Evolutionary conservation across 2,888 invertebrate genomes (phyloP), one percentile per base, ranked within the genome.

Genomic region (Helicoverpa assulta): DNA sequence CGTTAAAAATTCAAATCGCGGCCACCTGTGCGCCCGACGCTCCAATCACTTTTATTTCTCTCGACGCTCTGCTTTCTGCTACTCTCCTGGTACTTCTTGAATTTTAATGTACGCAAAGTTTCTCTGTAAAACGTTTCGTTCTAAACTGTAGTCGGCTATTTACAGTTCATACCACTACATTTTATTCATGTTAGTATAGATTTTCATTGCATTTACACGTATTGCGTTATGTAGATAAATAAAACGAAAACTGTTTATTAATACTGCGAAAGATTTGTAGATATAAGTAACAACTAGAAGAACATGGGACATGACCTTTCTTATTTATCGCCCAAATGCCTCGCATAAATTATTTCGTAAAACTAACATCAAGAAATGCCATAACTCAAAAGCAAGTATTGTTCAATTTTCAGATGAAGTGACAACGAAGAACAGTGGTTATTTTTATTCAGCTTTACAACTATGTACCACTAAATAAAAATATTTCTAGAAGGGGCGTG

Each of bases 1-100:
- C 72, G 85, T 85, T 78, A 85, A 86, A 86, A 86, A 87, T 83
- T 81, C 68, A 83, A 83, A 83, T 83, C 72, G 75, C 70, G 74
- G 69, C 64, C 73, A 82, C 82, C 82, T 82, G 82, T 70, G 82
- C 72, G 72, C 63, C 40, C 67, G 50, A 33, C n/a, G 43, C 53
- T 14, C 62, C 26, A 59, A 80, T 76, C 76, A 76, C 64, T 80
- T 82, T 80, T 73, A 80, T 80, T 76, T 72, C 69, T 61, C 58
- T 40, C 73, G 14, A 52, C 57, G 54, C 68, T 68, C 50, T 69
- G 53, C 43, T 59, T 52, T 51, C 47, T 69, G 16, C 61, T 75
- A 55, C 63, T 70, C 64, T 70, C 55, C 70, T 73, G 55, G 61
- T 73, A 68, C 54, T 70, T 61, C 63, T 67, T 77, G 56, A 79